Base-by-base conservation (phyloP, 2,888 invertebrate genomes). In the Caenorhabditis sulstoni region DNA sequence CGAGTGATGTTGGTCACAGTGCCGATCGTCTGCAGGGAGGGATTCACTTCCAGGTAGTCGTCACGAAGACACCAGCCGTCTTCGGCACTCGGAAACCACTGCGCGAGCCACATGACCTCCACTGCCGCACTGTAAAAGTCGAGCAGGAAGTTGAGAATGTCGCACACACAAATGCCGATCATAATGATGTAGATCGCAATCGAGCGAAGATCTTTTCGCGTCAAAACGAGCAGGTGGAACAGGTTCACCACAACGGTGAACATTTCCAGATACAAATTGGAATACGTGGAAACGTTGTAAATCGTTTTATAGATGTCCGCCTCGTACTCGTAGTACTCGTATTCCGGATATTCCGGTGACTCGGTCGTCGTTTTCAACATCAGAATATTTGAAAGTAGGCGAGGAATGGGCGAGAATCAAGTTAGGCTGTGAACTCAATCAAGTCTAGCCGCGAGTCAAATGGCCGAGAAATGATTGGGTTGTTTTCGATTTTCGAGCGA, bases 121-220 rank as follows among this genome's bases (percentile, higher is more conserved):
- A 35, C n/a, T 3, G 53, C 35, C 4, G 29, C 53, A 4, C 29
- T n/a, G 16, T 53, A 35, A 9, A 53, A 35, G 35, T 53, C 53
- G 35, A 53, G 35, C 4, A 29, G 8, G n/a, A 55, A 55, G 39
- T 55, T 55, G 55, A 55, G 18, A 20, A 70, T 45, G 29, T 70
- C 68, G 22, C 41, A 52, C 3, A 61, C 4, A 20, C 68, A 61
- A 5, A 70, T 53, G 12, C 58, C 59, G n/a, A 53, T 70, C 61
- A 70, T 61, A 0, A 70, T n/a, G 2, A 70, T 70, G 53, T 45
- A 61, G 5, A 70, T 37, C 0, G 53, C 18, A 29, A 53, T 52
- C 35, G 59, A 44, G 20, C 68, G 20, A 1, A 70, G n/a, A 7
- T 61, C 45, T n/a, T 70, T 61, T 4, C 61, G 59, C 5, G 61